Percentiles rank a stretch among this genome's conserved stretches.
These are phyloP conservation scores for Perizoma affinitatum DNA, from an alignment of 2,888 invertebrate species.

Conservation along the genomic window DNA sequence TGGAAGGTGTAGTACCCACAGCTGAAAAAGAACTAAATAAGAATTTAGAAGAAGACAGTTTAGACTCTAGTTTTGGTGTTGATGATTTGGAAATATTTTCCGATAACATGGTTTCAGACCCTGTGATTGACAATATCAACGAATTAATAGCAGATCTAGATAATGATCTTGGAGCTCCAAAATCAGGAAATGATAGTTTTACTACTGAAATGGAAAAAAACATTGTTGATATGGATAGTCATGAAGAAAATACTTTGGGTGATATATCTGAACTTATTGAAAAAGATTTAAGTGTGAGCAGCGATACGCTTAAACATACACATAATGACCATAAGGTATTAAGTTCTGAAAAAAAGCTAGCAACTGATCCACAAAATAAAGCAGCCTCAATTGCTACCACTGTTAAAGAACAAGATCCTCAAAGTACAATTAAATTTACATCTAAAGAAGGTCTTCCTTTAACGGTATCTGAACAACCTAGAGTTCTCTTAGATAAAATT, in stretches of 20 bases:
- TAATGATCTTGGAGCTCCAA: slow-evolving; percentile 57
- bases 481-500: neutral
- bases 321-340: neutral
- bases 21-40: slow-evolving; percentile 20
- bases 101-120: slow-evolving; percentile 62
- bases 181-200: slow-evolving; percentile 52
- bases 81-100: slow-evolving; percentile 68
- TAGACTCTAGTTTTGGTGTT: slow-evolving; percentile 54
- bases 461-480: neutral
- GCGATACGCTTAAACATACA: slow-evolving; percentile 16
- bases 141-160: slow-evolving; percentile 70
- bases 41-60: slow-evolving; percentile 24
- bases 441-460: slow-evolving; percentile 6
- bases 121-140: slow-evolving; percentile 68
- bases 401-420: neutral
- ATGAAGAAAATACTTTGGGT: slow-evolving; percentile 42
- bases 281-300: slow-evolving; percentile 41
- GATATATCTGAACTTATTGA: slow-evolving; percentile 46
- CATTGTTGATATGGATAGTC: slow-evolving; percentile 53
- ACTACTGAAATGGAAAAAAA: slow-evolving; percentile 63
- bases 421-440: neutral
- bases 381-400: neutral
- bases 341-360: slow-evolving; percentile 8
- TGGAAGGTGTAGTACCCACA: slow-evolving; percentile 1
- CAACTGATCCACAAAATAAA: slow-evolving; percentile 2